These are phyloP conservation scores for Vulpes ferrilata DNA, from an alignment of 2,113 vertebrate species.

Conservation along the genomic window DNA sequence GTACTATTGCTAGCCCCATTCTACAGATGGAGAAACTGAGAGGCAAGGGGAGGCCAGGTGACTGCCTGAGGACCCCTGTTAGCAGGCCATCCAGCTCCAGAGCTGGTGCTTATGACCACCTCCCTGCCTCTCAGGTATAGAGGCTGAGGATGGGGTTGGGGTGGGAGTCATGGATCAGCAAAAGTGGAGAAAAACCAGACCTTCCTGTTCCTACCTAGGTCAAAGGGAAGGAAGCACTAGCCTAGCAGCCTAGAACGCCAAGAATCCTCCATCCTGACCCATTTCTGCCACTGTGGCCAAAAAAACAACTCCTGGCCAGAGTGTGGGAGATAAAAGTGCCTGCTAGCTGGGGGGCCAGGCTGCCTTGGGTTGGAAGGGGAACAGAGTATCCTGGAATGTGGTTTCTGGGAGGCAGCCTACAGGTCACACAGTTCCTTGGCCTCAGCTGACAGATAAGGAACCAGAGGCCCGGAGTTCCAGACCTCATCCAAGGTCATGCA, in stretches of 20 bases:
- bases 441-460: conserved; percentile 57
- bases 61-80: background rate
- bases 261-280: background rate
- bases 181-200: background rate
- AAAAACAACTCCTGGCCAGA: background rate
- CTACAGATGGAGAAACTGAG: background rate
- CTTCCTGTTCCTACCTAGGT: background rate
- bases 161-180: accelerated
- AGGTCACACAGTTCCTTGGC: background rate
- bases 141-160: background rate
- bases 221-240: background rate
- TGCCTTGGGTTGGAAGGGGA: background rate
- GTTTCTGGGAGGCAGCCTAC: conserved; percentile 47
- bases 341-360: background rate
- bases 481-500: background rate
- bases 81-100: background rate
- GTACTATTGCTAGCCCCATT: background rate
- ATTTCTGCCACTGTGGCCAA: background rate
- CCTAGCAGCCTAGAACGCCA: background rate
- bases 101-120: background rate
- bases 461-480: background rate
- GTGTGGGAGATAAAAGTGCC: background rate
- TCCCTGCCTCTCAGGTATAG: background rate
- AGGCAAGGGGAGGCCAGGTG: background rate
- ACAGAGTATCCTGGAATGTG: conserved; percentile 58